Percentiles rank a stretch among this genome's conserved stretches.
phyloP scores from a whole-genome alignment of 2,888 invertebrate genomes.

The Empis stercorea region DNA sequence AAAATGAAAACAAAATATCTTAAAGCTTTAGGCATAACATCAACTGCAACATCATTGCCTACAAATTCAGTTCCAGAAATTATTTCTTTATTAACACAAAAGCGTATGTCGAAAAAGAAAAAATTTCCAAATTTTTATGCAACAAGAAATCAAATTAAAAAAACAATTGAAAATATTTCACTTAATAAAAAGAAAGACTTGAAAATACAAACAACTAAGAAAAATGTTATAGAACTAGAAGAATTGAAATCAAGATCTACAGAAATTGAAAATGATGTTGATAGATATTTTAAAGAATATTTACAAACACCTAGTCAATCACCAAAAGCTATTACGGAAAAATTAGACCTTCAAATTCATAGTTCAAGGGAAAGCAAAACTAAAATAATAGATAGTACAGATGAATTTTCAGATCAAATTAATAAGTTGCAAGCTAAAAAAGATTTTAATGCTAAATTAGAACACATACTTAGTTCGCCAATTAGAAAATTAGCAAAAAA shows the following conservation, averaged over 20 bases:
- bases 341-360: neutral
- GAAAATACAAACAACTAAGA: neutral
- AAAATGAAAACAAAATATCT: slow-evolving; percentile 4
- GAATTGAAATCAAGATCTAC: neutral
- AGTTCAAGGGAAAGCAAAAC: neutral
- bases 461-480: slow-evolving; percentile 22
- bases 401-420: neutral
- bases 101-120: slow-evolving; percentile 11
- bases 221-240: neutral
- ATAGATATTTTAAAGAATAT: neutral
- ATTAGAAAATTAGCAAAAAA: slow-evolving; percentile 14
- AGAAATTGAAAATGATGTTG: neutral
- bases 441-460: slow-evolving; percentile 23
- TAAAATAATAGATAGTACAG: neutral
- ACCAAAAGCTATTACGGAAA: neutral
- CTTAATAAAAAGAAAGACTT: slow-evolving; percentile 11
- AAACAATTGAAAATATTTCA: slow-evolving; percentile 26
- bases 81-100: neutral
- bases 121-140: slow-evolving; percentile 24
- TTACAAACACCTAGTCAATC: neutral
- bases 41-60: slow-evolving; percentile 2
- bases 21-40: slow-evolving; percentile 3
- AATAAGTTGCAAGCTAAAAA: neutral
- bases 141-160: slow-evolving; percentile 26
- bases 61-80: neutral